Evolutionary conservation across 2,113 vertebrate genomes (phyloP), one percentile per base, ranked within the genome.

Genomic region (Genyomyrus donnyi): DNA sequence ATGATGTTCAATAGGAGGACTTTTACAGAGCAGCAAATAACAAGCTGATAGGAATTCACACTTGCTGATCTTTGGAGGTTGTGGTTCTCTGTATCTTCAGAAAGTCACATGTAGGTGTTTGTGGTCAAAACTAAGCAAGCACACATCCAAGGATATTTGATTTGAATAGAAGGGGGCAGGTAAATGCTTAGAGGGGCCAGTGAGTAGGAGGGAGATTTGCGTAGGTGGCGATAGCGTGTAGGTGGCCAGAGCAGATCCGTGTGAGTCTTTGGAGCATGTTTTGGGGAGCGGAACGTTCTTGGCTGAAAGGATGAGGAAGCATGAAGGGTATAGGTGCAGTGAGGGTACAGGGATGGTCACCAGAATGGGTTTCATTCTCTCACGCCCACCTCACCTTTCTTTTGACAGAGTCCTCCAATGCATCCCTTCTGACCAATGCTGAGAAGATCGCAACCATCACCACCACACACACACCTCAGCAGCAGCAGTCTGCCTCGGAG

Each of bases 371-470:
- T 17, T 77, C 58, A 35, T 46, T 52, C 45, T 74, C 1, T 88
- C 48, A 49, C 1, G 1, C n/a, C 17, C 19, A 17, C 46, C 58
- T 45, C 52, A 92, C 94, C 15, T 31, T 31, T 92, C 45, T 90
- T 84, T 90, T 42, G 93, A 1, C 95, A 99, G 98, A 99, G 93
- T 97, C 98, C 91, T 98, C 98, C 89, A 99, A 99, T 92, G 98
- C 98, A 92, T 97, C 98, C 90, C 95, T 99, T 95, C 94, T 99
- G 94, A 99, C 98, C 92, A 99, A 98, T 66, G 98, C 98, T 17
- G 98, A 99, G 96, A 99, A 99, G 96, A 99, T 99, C 21, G 98
- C 98, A 90, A 99, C 98, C 92, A 99, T 99, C 94, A 99, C 98
- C 94, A 99, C 98, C 91, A 98, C 98, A 80, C 98, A 99, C 93